Base-by-base conservation (phyloP, 1,140 invertebrate species). In the Matsumurasca onukii region DNA sequence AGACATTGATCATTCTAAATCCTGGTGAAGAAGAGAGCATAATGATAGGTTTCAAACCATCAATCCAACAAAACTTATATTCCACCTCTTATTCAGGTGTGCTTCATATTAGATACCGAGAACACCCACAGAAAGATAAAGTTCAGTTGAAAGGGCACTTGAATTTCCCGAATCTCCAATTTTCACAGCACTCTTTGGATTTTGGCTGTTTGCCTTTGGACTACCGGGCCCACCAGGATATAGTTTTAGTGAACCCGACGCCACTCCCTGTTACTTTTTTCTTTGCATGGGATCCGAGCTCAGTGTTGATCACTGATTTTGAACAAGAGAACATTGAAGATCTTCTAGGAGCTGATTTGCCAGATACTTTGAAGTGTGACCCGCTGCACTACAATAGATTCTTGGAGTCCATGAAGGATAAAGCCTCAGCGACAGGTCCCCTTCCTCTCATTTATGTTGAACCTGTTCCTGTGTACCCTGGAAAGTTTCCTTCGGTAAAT, bases 241-340 rank as follows among this genome's bases (percentile, higher is more conserved):
- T 84, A 29, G 70, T 74, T 15, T 31, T 85, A 20, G 73, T 74
- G 27, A 84, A 85, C 71, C 72, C 79, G 31, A 80, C 79, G n/a
- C 77, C 78, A 13, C 69, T 85, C n/a, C 75, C 77, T 1, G 77
- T 80, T 1, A 67, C 70, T 2, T 85, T 78, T 63, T 75, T 75
- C 62, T 79, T 80, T 66, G 68, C 76, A 13, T 81, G 78, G 78
- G 49, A 74, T 25, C 75, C 76, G 29, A 75, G 80, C 48, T 75
- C 71, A 63, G 76, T 81, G 51, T 55, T 72, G 0, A 73, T 76
- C 55, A 64, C 24, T 27, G 25, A 59, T n/a, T 59, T 59, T 59
- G 55, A 59, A 9, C 2, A 59, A 25, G 55, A 59, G 49, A 52
- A 52, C 5, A 52, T 52, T 52, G 49, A 52, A 24, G 49, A 52